Base-by-base conservation (phyloP, 2,113 vertebrate species). In the Gallinago paraguaiae region DNA sequence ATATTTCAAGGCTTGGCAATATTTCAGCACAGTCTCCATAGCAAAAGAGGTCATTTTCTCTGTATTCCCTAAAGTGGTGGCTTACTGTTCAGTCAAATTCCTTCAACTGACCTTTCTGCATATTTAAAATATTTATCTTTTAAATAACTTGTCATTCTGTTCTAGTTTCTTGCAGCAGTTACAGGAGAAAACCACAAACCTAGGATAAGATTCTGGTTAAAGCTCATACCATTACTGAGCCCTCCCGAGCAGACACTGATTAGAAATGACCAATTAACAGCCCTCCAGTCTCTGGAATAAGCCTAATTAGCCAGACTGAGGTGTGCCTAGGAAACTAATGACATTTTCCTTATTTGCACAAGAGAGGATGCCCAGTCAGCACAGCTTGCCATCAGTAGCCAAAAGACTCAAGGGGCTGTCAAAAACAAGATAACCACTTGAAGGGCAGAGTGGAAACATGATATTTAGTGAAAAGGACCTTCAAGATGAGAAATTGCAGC, bases 1-100 rank as follows among this genome's bases (percentile, higher is more conserved):
- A 87, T 96, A 93, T 97, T 97, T 96, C 96, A 92, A 88, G 93
- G 82, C 91, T 96, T 96, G 97, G 96, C 96, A 94, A 78, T 84
- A 82, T 86, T 96, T 96, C 95, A 97, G 90, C 50, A 59, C 35
- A 63, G 61, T 90, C 95, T 96, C 82, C 82, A 83, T 60, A 95
- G 92, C 85, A 91, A 94, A 92, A 69, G 86, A 97, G 90, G 95
- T 92, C 78, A 81, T 96, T 96, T 96, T 90, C 78, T 83, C 76
- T 77, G 81, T 86, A 31, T 87, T 95, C 95, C 94, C 96, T 88
- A 50, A 94, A 94, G 94, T 94, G 68, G 69, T 11, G 75, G 84
- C 84, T 93, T 86, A 84, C 61, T 77, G 79, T 90, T 94, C 77
- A 97, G 90, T 82, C 90, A 92, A 93, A 97, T 96, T 95, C 90